These are phyloP conservation scores for Melierax canorus DNA, from an alignment of 2,113 vertebrate genomes.

Conservation along the genomic window DNA sequence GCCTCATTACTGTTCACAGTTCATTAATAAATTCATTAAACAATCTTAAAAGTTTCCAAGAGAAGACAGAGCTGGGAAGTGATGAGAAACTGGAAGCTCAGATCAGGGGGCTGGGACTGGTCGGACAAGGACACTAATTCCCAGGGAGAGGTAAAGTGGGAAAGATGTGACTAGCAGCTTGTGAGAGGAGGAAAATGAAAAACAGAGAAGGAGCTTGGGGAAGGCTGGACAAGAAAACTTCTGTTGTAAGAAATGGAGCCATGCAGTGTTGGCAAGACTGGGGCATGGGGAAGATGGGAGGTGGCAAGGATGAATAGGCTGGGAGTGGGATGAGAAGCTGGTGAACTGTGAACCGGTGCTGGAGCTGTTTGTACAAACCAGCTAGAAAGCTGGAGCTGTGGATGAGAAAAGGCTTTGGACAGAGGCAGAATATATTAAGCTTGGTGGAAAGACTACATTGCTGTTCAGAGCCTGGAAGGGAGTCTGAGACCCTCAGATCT, in stretches of 20 bases:
- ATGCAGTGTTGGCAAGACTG: not conserved
- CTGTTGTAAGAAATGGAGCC: not conserved
- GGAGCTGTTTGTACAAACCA: not conserved
- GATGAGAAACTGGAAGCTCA: not conserved
- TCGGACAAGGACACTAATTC: not conserved
- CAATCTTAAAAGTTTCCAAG: not conserved
- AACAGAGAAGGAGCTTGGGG: not conserved
- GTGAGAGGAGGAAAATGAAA: not conserved
- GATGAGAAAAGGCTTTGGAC: not conserved
- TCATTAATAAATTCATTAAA: not conserved
- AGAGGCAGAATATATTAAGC: not conserved
- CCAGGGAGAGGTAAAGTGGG: not conserved
- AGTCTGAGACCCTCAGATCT: not conserved
- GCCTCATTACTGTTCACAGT: not conserved
- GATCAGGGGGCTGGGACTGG: not conserved
- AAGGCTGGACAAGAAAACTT: not conserved
- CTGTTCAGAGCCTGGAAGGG: not conserved
- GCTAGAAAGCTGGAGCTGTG: not conserved
- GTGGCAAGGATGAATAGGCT: not conserved
- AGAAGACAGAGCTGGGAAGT: not conserved
- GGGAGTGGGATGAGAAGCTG: not conserved
- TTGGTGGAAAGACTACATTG: not conserved
- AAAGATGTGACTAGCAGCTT: not conserved
- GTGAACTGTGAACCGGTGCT: not conserved
- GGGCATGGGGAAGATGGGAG: accelerated